Conservation (phyloP, 2,888 invertebrate species). For the Chymomyza procnemis region DNA sequence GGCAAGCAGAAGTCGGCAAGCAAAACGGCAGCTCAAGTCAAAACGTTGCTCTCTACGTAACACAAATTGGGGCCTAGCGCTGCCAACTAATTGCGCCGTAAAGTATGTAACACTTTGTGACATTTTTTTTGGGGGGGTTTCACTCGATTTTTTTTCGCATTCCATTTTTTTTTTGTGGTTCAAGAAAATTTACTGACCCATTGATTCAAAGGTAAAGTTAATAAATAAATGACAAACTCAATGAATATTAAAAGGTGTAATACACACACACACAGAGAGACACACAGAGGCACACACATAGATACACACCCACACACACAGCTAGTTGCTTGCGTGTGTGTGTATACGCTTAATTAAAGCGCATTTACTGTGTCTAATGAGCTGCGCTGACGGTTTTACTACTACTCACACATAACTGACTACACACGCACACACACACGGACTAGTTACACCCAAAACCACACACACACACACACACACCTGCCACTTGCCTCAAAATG, state of each 20-base stretch:
- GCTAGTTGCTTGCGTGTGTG: background rate
- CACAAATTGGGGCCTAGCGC: no score
- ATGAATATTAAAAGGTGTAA: slow-evolving; percentile 44
- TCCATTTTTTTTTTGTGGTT: no score
- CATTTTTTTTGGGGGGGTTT: background rate
- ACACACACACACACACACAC: slow-evolving; percentile 24
- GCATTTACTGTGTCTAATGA: slow-evolving; percentile 31
- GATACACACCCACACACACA: slow-evolving; percentile 7
- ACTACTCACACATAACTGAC: slow-evolving; percentile 29
- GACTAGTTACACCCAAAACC: slow-evolving; percentile 19
- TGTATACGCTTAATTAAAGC: slow-evolving; percentile 57
- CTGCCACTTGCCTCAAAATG: slow-evolving; percentile 35
- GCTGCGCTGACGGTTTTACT: background rate
- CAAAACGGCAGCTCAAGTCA: background rate
- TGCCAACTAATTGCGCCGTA: slow-evolving; percentile 26
- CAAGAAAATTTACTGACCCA: background rate
- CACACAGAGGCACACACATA: slow-evolving; percentile 8
- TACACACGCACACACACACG: slow-evolving; percentile 16
- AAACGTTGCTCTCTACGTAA: no score
- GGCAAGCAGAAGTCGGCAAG: background rate
- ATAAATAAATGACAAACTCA: slow-evolving; percentile 56
- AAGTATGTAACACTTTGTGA: slow-evolving; percentile 43
- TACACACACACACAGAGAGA: slow-evolving; percentile 17
- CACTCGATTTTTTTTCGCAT: background rate
- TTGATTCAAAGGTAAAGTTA: slow-evolving; percentile 46